Evolutionary conservation across 2,888 invertebrate species (phyloP).

Genomic region (Plebejus melissa): DNA sequence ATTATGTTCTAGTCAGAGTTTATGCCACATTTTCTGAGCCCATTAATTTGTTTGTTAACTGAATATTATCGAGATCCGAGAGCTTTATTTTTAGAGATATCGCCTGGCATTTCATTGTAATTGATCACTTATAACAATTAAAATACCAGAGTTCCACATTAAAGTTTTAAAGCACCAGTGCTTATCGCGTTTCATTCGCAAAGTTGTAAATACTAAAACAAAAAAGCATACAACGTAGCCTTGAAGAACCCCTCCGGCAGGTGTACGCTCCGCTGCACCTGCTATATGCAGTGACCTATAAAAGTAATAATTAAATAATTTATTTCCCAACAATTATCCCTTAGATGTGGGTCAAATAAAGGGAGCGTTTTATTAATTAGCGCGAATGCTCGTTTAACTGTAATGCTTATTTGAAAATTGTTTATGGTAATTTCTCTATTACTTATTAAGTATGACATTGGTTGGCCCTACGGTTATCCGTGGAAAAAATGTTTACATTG

Average conservation of each 20-base stretch:
- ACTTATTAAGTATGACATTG: neutral
- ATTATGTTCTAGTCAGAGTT: neutral
- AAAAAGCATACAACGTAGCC: constrained; percentile 51
- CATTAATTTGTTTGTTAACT: neutral
- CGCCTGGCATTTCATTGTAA: neutral
- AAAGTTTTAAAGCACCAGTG: constrained; percentile 9
- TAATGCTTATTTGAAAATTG: constrained; percentile 1
- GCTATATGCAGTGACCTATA: constrained; percentile 74
- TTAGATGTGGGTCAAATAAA: constrained; percentile 75
- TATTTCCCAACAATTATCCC: constrained; percentile 65
- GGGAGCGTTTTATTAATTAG: constrained; percentile 40
- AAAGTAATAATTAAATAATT: constrained; percentile 74
- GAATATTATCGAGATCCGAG: neutral
- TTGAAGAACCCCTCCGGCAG: constrained; percentile 67
- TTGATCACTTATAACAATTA: constrained; percentile 13
- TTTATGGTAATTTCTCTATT: constrained; percentile 3
- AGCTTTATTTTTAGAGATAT: neutral
- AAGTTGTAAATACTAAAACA: constrained; percentile 38
- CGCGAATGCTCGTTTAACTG: neutral
- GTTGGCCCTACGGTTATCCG: neutral
- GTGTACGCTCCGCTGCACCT: constrained; percentile 66
- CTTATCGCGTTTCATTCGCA: constrained; percentile 18
- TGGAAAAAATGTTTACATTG: constrained; percentile 9
- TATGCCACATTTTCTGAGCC: neutral
- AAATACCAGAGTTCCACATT: neutral